Evolutionary conservation across 1,140 invertebrate genomes (phyloP), one percentile per base, ranked within the genome.

Genomic region (Trichonephila clavata): DNA sequence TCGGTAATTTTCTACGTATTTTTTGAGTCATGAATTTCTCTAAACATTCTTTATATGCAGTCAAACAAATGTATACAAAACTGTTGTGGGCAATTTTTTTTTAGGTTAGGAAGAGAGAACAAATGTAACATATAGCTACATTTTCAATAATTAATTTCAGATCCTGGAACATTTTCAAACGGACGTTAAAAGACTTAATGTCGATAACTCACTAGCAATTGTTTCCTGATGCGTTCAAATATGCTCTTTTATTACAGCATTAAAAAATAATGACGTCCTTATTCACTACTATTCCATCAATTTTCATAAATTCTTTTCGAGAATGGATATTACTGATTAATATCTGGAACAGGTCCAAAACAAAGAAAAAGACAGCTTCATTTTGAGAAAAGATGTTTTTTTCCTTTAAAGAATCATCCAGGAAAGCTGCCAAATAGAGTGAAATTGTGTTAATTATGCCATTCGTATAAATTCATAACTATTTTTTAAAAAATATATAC

Each of bases 211-310:
- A 77, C 24, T 83, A 10, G 32, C 80, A 83, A 20, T 84, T 60
- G 57, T 59, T 84, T 84, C 50, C 24, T 60, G 83, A 84, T 84
- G 83, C 83, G 83, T 60, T 77, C n/a, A 84, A 84, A 60, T 59
- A 14, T 27, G 18, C 24, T 84, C 57, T 84, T 59, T 24, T 59
- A 84, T 59, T 59, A 84, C 21, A 59, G n/a, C 24, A 59, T 59
- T 59, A 24, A 59, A 60, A 84, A 84, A 84, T 32, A 84, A 84
- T 84, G 83, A 32, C 59, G 18, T 84, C 57, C 50, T 27, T 13
- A 59, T 24, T 59, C 50, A 59, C 14, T 84, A 50, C 24, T 27
- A 59, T 57, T 60, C 57, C 83, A 84, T 84, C 57, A 84, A 59
- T 84, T 84, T 60, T n/a, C 10, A n/a, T 57, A 14, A 84, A 84